Conservation (phyloP, 2,797 vertebrate genomes). For the Eulemur coronatus region DNA sequence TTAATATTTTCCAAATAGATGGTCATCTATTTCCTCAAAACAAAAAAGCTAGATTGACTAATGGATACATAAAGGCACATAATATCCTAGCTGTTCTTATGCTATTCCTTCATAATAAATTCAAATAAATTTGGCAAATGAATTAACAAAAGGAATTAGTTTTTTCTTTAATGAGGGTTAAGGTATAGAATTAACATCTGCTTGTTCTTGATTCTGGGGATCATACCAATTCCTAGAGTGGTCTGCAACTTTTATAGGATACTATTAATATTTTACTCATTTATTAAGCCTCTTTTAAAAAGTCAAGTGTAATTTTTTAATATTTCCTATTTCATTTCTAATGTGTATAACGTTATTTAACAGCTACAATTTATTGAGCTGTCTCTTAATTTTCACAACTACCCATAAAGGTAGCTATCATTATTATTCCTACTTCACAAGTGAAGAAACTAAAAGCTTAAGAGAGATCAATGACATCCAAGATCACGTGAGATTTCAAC, state of each 20-base stretch:
- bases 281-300: neutral
- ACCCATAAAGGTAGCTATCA: neutral
- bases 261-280: neutral
- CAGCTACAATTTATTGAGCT: neutral
- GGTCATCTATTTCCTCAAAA: neutral
- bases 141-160: neutral
- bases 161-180: neutral
- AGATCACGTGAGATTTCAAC: neutral
- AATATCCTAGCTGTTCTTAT: neutral
- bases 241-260: neutral
- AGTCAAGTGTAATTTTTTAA: neutral
- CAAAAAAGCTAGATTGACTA: neutral
- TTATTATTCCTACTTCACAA: neutral
- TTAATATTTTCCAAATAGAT: neutral
- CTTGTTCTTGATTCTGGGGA: neutral
- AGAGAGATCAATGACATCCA: neutral
- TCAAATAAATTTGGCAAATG: neutral
- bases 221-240: neutral
- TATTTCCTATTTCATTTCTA: neutral
- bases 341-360: neutral
- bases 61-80: neutral
- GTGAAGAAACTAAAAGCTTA: neutral
- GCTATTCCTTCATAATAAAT: neutral
- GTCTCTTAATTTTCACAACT: neutral
- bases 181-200: neutral